phyloP scores from a whole-genome alignment of 2,113 vertebrate species.

The Spermophilus dauricus region DNA sequence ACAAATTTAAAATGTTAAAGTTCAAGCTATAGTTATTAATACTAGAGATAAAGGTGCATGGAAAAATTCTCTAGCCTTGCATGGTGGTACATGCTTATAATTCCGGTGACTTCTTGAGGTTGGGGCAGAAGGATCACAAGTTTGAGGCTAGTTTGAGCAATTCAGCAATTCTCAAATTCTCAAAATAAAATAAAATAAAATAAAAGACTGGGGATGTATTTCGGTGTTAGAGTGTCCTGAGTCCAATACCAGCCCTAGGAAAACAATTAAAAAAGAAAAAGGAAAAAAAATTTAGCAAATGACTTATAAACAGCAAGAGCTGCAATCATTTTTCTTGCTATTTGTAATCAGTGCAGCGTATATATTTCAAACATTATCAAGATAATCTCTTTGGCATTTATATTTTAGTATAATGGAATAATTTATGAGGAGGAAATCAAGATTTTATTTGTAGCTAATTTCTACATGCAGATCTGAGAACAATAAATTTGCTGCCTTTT shows the following conservation, averaged over 20 bases:
- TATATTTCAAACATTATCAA: not conserved
- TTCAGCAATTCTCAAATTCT: too few species aligned
- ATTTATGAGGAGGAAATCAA: constrained; percentile 42
- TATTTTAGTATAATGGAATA: constrained; percentile 45
- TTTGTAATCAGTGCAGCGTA: not conserved
- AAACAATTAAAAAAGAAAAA: too few species aligned
- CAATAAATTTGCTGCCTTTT: not conserved
- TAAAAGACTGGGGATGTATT: too few species aligned
- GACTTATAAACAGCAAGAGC: not conserved
- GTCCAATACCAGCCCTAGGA: too few species aligned
- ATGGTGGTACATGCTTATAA: too few species aligned
- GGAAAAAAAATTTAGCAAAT: not conserved
- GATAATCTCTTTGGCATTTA: not conserved
- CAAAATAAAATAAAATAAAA: too few species aligned
- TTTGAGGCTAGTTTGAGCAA: too few species aligned
- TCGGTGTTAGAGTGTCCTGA: too few species aligned
- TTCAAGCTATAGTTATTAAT: constrained; percentile 9
- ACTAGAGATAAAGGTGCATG: not conserved
- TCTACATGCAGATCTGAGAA: not conserved
- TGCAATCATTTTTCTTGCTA: not conserved
- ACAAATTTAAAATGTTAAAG: not conserved
- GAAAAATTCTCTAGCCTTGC: too few species aligned
- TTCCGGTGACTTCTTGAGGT: too few species aligned
- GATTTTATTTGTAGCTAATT: constrained; percentile 46
- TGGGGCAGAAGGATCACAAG: too few species aligned